Conservation (phyloP, 2,797 vertebrate genomes). For the Chlorospingus flavigularis region DNA sequence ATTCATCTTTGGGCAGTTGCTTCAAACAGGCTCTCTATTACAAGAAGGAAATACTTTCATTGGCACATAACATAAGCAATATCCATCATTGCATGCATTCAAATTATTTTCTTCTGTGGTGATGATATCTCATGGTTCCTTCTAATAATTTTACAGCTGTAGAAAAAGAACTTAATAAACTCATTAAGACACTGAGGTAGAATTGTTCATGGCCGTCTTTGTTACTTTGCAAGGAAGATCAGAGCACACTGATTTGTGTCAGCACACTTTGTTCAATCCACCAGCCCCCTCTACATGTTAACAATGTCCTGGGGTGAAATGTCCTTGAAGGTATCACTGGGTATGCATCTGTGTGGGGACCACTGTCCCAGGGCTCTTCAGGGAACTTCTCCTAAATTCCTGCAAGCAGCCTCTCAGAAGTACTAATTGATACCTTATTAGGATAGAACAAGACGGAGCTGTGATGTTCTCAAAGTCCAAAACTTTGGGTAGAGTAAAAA, state of each 20-base stretch:
- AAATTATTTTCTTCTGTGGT: background rate
- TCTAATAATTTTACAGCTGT: background rate
- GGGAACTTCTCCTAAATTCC: background rate
- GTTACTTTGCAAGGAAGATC: background rate
- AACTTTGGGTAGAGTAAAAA: background rate
- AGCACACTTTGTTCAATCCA: background rate
- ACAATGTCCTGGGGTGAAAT: background rate
- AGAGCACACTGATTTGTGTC: background rate
- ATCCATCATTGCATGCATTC: background rate
- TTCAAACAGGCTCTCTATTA: background rate
- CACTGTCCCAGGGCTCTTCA: background rate
- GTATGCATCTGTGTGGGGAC: accelerated
- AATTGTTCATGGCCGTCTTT: background rate
- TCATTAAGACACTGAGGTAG: background rate
- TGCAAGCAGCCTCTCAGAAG: background rate
- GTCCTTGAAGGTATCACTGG: background rate
- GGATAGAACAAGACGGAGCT: background rate
- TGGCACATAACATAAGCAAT: background rate
- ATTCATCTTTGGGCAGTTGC: background rate
- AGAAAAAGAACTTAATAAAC: background rate
- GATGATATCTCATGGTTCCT: background rate
- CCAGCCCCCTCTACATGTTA: background rate
- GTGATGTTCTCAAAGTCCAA: background rate
- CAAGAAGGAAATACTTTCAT: background rate
- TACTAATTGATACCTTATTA: background rate